Percentiles rank a stretch among this genome's conserved stretches.
Conservation (phyloP, 2,888 invertebrate species). For the Cryptus armator region DNA sequence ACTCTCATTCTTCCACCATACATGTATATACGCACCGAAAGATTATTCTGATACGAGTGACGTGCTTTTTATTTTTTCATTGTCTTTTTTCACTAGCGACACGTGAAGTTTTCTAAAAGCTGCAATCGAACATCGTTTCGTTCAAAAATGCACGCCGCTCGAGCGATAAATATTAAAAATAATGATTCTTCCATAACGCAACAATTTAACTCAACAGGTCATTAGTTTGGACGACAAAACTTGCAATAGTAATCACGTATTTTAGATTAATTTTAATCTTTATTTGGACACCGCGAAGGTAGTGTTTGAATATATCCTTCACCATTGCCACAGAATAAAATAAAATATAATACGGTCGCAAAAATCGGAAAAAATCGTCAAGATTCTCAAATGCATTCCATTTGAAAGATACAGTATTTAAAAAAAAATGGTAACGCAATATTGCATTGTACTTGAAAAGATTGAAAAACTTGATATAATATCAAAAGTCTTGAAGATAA, state of each 20-base stretch:
- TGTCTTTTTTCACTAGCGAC: neutral
- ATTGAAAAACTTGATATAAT: neutral
- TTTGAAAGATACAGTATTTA: neutral
- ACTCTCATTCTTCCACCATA: neutral
- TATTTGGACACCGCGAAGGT: neutral
- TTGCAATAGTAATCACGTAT: neutral
- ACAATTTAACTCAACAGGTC: neutral
- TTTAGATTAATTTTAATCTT: neutral
- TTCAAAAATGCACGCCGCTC: neutral
- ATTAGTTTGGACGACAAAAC: neutral
- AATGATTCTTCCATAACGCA: neutral
- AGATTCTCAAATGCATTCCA: neutral
- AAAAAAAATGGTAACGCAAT: no score
- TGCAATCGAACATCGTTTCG: neutral
- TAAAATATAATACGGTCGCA: no score
- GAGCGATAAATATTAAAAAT: neutral
- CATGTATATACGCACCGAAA: neutral
- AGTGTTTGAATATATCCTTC: neutral
- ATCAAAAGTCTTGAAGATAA: neutral
- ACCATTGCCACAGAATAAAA: neutral
- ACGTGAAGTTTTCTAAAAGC: neutral
- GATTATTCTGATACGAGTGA: slow-evolving; percentile 3
- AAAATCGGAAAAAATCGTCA: no score
- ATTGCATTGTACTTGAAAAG: neutral
- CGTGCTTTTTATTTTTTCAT: neutral